Evolutionary conservation across 2,797 vertebrate genomes (phyloP), one percentile per base, ranked within the genome.

Genomic region (Melanotaenia boesemani): DNA sequence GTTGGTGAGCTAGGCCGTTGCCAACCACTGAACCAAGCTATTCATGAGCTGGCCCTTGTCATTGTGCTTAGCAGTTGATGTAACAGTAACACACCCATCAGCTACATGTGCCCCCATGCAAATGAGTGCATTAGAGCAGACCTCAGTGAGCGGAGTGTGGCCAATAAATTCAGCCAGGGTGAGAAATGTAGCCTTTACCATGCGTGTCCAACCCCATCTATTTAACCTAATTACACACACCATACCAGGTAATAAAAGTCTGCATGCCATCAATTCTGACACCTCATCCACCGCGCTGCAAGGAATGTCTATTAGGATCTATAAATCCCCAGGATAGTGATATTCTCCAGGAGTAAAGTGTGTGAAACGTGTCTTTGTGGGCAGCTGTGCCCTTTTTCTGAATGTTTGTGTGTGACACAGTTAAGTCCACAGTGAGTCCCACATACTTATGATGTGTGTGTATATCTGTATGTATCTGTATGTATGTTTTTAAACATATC

Each of bases 141-240:
- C 86, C 87, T 89, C 71, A 80, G 80, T 89, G 91, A 92, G 89
- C 63, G 34, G 83, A 91, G 91, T 90, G 85, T 79, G 88, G 91
- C 92, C 90, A 93, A 93, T 95, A 95, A 95, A 95, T 94, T 92
- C 88, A 89, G 81, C 84, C 67, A 20, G 89, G 89, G 89, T 91
- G 88, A 93, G 90, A 91, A 92, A 94, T 91, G 86, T 90, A 92
- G 87, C 90, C 87, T 93, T 93, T 94, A 90, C 89, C 91, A 91
- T 89, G 91, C 88, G 84, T 90, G 91, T 89, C 90, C 93, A 92
- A 94, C 88, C 90, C 91, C 91, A 93, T 94, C 91, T 94, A 94
- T 94, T 95, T 93, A 94, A 92, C 90, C 93, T 94, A 94, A 95
- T 95, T 95, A 95, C 92, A 91, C 93, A 92, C 91, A 94, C 90